phyloP scores from a whole-genome alignment of 2,888 invertebrate genomes.

The Meteorus cinctellus region DNA sequence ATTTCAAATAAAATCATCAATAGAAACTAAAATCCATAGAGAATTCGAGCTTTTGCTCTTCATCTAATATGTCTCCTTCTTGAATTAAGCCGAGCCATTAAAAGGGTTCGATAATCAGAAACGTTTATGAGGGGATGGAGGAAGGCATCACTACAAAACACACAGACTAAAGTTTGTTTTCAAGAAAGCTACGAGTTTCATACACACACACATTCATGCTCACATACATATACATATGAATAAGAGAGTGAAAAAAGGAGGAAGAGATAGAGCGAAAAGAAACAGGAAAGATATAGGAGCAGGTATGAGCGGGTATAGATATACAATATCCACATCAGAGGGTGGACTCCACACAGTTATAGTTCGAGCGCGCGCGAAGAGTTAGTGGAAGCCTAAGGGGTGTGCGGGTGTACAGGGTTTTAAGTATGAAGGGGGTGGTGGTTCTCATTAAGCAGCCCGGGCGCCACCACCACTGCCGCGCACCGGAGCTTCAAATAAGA shows the following conservation, averaged over 20 bases:
- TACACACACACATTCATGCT: not conserved
- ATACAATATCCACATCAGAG: constrained; percentile 1
- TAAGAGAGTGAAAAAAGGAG: not conserved
- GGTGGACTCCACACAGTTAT: constrained; percentile 12
- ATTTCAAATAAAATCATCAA: too few species aligned
- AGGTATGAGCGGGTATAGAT: constrained; percentile 31
- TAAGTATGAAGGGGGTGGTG: constrained; percentile 57
- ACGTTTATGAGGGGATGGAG: too few species aligned
- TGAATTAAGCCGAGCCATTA: too few species aligned
- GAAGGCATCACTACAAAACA: too few species aligned
- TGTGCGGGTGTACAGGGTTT: constrained; percentile 44
- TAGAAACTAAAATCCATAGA: too few species aligned
- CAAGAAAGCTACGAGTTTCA: too few species aligned
- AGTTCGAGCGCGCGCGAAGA: constrained; percentile 28
- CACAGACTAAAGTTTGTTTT: too few species aligned
- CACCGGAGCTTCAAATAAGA: constrained; percentile 63
- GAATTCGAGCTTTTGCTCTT: too few species aligned
- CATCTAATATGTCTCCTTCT: too few species aligned
- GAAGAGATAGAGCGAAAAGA: too few species aligned
- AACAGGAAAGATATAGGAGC: constrained; percentile 30
- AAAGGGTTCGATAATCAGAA: too few species aligned
- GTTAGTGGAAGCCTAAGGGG: constrained; percentile 45
- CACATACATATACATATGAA: not conserved
- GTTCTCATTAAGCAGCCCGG: constrained; percentile 74
- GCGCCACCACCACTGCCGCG: constrained; percentile 61